Evolutionary conservation across 2,888 invertebrate species (phyloP), one percentile per base, ranked within the genome.

Genomic region (Syrphus vitripennis): DNA sequence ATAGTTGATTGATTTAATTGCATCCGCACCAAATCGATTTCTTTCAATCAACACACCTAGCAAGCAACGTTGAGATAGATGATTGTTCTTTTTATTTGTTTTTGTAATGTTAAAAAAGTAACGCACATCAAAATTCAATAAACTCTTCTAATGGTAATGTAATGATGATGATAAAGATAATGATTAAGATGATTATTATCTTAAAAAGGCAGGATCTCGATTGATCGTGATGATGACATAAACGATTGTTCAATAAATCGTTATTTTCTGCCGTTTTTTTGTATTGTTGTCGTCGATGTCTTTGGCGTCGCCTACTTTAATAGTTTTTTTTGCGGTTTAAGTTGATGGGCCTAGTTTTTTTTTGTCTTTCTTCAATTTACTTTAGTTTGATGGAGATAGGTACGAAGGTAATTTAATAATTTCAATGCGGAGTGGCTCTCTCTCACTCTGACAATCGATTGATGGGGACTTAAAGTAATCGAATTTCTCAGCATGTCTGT

Each of bases 221-320:
- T 71, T 63, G 79, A 80, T 80, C 71, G 71, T 80, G 70, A 71
- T 76, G 80, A 84, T 76, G 83, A 65, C 83, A 77, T 81, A 70
- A 81, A 70, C 67, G 80, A 84, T 75, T 76, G 76, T 76, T 71
- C 70, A 74, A 80, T 75, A 84, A 75, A 75, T 67, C 67, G 57
- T 63, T 74, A 65, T 45, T 42, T 40, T 40, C 61, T 40, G 24
- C 24, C n/a, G 26, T 48, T 6, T 21, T 59, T 50, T 55, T 9
- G 9, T 53, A 1, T 21, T 37, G 34, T 69, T n/a, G 12, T 40
- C 1, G 10, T 42, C n/a, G 9, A 37, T 21, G 40, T 59, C n/a
- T n/a, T n/a, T n/a, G n/a, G n/a, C 65, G 6, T 59, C 65, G 63
- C 29, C 37, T 70, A 21, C n/a, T n/a, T 14, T 14, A 10, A 2